These are phyloP conservation scores for Caenorhabditis plicata DNA, from an alignment of 2,888 invertebrate genomes.

Conservation along the genomic window DNA sequence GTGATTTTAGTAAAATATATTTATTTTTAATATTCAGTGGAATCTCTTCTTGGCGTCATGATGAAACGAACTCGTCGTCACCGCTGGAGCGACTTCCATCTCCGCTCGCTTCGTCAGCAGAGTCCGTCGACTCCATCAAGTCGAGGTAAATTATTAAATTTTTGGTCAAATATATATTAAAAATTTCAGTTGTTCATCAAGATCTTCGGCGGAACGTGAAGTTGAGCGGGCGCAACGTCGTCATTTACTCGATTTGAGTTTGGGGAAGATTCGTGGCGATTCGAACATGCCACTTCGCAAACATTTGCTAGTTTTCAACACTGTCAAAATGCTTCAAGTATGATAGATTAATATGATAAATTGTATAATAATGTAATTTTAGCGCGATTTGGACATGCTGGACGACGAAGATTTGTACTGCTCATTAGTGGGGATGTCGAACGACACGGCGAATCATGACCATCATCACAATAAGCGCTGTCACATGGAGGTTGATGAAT, in stretches of 20 bases:
- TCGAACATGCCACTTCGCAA: constrained; percentile 45
- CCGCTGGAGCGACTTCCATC: constrained; percentile 35
- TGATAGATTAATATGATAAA: neutral
- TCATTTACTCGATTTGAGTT: constrained; percentile 39
- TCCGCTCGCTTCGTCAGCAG: constrained; percentile 42
- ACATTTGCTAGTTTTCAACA: constrained; percentile 51
- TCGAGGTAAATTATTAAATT: constrained; percentile 28
- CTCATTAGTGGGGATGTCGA: constrained; percentile 37
- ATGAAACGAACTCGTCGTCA: constrained; percentile 17
- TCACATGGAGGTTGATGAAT: constrained; percentile 28
- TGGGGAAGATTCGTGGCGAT: constrained; percentile 41
- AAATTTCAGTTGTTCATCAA: constrained; percentile 42
- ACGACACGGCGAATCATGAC: constrained; percentile 30
- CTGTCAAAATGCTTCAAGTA: constrained; percentile 49
- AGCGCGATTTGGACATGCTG: constrained; percentile 47
- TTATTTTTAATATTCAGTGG: neutral
- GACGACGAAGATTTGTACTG: constrained; percentile 53
- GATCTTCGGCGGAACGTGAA: constrained; percentile 49
- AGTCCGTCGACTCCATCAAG: constrained; percentile 38
- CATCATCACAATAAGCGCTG: constrained; percentile 19
- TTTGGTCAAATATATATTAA: too few relatives aligned
- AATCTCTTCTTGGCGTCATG: constrained; percentile 1
- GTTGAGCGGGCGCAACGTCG: constrained; percentile 42
- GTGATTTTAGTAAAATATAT: neutral
- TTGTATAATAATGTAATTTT: constrained; percentile 10